These are phyloP conservation scores for Heptranchias perlo DNA, from an alignment of 2,113 vertebrate species.

Conservation along the genomic window DNA sequence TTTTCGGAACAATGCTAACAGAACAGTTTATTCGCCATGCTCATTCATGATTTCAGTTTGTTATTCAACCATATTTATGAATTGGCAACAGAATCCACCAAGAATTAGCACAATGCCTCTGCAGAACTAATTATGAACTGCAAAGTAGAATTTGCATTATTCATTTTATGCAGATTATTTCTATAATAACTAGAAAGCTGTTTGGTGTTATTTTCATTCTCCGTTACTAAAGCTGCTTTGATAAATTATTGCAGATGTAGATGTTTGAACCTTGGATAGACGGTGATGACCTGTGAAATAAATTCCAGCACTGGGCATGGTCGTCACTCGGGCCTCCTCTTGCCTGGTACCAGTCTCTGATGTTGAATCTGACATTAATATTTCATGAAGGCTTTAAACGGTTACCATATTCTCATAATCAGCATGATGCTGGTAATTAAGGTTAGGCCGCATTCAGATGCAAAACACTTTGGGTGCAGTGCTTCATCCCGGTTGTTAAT, in stretches of 20 bases:
- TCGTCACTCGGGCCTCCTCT: not conserved
- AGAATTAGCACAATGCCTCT: not conserved
- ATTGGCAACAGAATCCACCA: not conserved
- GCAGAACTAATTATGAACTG: slow-evolving; percentile 12
- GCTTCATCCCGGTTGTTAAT: slow-evolving; percentile 35
- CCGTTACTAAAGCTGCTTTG: not conserved
- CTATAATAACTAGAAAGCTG: not conserved
- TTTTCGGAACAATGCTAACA: not conserved
- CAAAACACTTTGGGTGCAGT: not conserved
- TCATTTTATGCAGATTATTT: not conserved
- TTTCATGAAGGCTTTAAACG: not conserved
- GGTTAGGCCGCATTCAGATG: not conserved
- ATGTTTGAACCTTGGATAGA: not conserved
- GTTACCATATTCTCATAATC: not conserved
- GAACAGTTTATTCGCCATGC: not conserved
- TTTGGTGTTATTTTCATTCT: not conserved
- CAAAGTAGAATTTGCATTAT: not conserved
- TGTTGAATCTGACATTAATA: not conserved
- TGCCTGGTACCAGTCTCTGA: not conserved
- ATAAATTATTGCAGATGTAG: not conserved
- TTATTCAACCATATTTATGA: not conserved
- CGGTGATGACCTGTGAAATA: not conserved
- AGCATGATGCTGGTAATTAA: not conserved
- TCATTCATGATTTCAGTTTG: not conserved
- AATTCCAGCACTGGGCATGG: not conserved